A percentile compares a stretch with the other conserved stretches of the same genome.
These are phyloP conservation scores for Tetramorium alpestre DNA, from an alignment of 1,140 invertebrate species.

Conservation along the genomic window DNA sequence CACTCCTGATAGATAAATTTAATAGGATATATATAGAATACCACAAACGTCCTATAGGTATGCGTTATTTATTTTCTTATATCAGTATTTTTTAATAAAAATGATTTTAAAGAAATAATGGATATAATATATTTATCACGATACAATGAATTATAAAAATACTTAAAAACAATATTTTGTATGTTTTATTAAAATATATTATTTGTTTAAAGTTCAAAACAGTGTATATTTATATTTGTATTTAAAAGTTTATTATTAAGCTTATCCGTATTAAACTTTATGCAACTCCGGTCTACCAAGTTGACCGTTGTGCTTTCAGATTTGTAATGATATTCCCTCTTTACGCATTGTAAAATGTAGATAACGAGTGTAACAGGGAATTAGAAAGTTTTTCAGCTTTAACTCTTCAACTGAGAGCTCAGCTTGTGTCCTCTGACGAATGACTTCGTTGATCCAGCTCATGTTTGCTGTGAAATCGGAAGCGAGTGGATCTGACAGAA, in stretches of 20 bases:
- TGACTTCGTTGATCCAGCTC: slow-evolving; percentile 45
- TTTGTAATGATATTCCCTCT: slow-evolving; percentile 19
- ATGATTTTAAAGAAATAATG: too few species aligned
- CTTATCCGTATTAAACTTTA: not conserved
- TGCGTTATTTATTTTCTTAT: not conserved
- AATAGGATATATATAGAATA: not conserved
- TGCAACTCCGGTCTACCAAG: not conserved
- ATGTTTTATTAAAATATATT: not conserved
- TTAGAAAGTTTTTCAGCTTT: slow-evolving; percentile 50
- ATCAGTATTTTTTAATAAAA: not conserved
- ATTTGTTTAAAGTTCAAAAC: not conserved
- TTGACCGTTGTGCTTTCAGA: not conserved
- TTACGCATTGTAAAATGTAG: slow-evolving; percentile 34
- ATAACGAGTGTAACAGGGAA: slow-evolving; percentile 48
- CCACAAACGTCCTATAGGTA: not conserved
- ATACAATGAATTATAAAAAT: not conserved
- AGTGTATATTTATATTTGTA: not conserved
- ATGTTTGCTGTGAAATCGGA: slow-evolving; percentile 34
- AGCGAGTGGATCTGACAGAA: slow-evolving; percentile 25
- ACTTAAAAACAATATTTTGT: not conserved
- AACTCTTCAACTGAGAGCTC: slow-evolving; percentile 13
- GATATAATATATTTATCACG: not conserved
- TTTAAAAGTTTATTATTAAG: slow-evolving; percentile 22
- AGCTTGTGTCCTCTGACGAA: slow-evolving; percentile 36
- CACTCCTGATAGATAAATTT: not conserved